Evolutionary conservation across 2,888 invertebrate species (phyloP), one percentile per base, ranked within the genome.

Genomic region (Standfussiana lucernea): DNA sequence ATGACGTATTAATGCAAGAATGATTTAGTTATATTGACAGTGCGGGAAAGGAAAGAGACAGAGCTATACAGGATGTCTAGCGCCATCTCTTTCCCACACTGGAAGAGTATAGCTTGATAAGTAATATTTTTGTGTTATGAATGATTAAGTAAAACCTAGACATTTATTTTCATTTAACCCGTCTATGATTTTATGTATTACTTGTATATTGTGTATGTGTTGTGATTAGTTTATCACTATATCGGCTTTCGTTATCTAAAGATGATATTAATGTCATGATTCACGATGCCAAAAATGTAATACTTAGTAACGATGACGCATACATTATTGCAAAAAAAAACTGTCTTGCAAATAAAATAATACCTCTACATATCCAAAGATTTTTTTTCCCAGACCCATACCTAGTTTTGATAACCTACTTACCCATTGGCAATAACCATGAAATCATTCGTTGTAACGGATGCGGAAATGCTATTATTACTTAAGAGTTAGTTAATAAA

Each of bases 381-480:
- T 32, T 21, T 21, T n/a, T n/a, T n/a, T 18, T n/a, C 3, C 8
- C 21, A 32, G 4, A 1, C 42, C 18, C 24, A 24, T 50, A 50
- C 7, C 13, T 1, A 28, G 7, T 56, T 28, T 56, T 24, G 13
- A 24, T 35, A 11, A 35, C 15, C 13, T 62, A 37, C 11, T 13
- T 40, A 40, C 18, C 35, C 42, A 50, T 50, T 53, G 24, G 32
- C 45, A 37, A 53, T 62, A 32, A 56, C 4, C 11, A 42, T 35
- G 18, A 50, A 32, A 77, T 56, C 7, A 11, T 37, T 45, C 2
- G 24, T n/a, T n/a, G n/a, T 50, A 62, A 56, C 62, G 24, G 40
- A 78, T 66, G 10, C 74, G 62, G 70, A 83, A 79, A 70, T 79
- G 37, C 10, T 2, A 67, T 35, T 35, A 64, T 69, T 47, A 61